Percentiles rank a stretch among this genome's conserved stretches.
Evolutionary conservation across 2,113 vertebrate genomes (phyloP).

Genomic region (Vireo altiloquus): DNA sequence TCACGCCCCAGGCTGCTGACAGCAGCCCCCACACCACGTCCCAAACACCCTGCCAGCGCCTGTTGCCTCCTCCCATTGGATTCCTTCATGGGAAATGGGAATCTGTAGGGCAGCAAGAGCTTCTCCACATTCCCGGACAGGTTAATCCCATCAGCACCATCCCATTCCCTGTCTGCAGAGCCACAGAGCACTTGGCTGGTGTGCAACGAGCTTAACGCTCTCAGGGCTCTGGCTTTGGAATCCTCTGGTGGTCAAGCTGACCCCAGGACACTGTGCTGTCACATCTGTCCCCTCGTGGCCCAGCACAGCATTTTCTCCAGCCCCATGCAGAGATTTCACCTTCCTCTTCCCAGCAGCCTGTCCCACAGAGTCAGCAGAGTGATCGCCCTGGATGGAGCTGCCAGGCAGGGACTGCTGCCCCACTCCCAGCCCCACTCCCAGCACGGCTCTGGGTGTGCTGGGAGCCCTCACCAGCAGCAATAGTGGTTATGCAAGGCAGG

Average conservation of each 20-base stretch:
- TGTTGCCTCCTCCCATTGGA: not conserved
- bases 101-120: not conserved
- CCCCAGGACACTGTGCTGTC: not conserved
- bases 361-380: fast-evolving
- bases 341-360: not conserved
- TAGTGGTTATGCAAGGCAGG: constrained; percentile 40
- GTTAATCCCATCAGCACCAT: fast-evolving
- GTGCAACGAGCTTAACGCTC: fast-evolving
- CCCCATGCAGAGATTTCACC: not conserved
- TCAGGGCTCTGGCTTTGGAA: not conserved
- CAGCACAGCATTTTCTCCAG: not conserved
- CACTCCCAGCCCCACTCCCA: not conserved
- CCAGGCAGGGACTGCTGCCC: not conserved
- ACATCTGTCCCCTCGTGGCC: not conserved
- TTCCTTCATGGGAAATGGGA: not conserved
- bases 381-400: not conserved
- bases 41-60: not conserved
- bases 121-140: not conserved
- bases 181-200: not conserved
- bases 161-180: fast-evolving
- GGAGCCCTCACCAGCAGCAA: not conserved
- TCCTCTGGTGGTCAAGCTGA: not conserved
- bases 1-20: not conserved
- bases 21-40: not conserved
- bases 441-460: not conserved